Evolutionary conservation across 2,888 invertebrate species (phyloP), one percentile per base, ranked within the genome.

Genomic region (Fabriciana adippe): DNA sequence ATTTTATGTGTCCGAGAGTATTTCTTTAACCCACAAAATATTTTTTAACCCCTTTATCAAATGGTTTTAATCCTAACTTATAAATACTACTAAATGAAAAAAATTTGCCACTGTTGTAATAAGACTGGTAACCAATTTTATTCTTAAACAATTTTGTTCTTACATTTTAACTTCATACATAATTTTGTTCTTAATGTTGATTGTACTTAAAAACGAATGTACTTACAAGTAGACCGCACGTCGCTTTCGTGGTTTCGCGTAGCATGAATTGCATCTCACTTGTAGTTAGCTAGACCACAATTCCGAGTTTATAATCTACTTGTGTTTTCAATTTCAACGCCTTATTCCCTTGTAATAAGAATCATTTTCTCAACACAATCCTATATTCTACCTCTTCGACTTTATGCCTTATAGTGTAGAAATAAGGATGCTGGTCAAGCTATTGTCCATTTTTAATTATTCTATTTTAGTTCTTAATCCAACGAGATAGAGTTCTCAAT

Each of bases 201-300:
- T 41, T 41, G 35, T 41, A 41, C 35, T 41, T 41, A 41, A 41
- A 41, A 41, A 11, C 35, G 45, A 57, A 57, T 57, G 45, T 47
- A 47, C 21, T 13, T 57, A 13, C 13, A 57, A 47, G 45, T 53
- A 45, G 1, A 54, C 67, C 64, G 41, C 53, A 63, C 53, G 59
- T 35, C 54, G 59, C 50, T 55, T 57, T 55, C 57, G 67, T 18
- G 64, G 68, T 15, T 31, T 48, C 54, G 26, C 60, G 48, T 35
- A 65, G 55, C 47, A 61, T 65, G 51, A 65, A 68, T 45, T 68
- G 55, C 68, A 61, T 65, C 55, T 60, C 55, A 68, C 54, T 66
- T 53, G 59, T 64, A 67, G 54, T 67, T 60, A 68, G 59, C 54
- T 55, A 16, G 55, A 50, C 68, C 64, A 55, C 64, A 68, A 64